phyloP scores from a whole-genome alignment of 2,888 invertebrate species.

The Acronicta aceris region DNA sequence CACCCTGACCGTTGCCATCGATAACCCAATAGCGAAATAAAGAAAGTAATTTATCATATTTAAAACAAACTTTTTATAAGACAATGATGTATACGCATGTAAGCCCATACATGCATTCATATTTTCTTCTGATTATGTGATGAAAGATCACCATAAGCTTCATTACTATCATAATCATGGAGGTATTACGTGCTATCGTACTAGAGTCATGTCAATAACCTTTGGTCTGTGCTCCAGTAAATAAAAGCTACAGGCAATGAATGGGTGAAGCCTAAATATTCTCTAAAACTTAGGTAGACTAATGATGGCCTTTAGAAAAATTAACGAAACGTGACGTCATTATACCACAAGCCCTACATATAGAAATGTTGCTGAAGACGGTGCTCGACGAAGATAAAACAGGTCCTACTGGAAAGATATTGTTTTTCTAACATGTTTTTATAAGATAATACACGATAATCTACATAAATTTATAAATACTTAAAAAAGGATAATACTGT shows the following conservation, averaged over 20 bases:
- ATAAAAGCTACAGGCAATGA: neutral
- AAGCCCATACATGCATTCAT: neutral
- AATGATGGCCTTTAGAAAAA: too few species aligned
- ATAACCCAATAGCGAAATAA: conserved; percentile 5
- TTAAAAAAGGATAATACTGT: too few species aligned
- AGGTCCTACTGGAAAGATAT: too few species aligned
- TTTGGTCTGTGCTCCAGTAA: neutral
- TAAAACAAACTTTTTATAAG: conserved; percentile 10
- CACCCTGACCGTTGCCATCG: conserved; percentile 5
- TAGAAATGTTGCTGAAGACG: too few species aligned
- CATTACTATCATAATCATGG: neutral
- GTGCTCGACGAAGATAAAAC: too few species aligned
- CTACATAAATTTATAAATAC: too few species aligned
- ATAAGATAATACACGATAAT: too few species aligned
- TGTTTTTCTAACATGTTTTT: too few species aligned
- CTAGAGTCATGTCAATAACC: neutral
- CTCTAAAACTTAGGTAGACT: too few species aligned
- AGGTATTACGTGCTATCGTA: neutral
- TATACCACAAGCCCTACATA: too few species aligned
- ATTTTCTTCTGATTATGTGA: neutral
- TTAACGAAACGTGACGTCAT: too few species aligned
- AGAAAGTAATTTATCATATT: conserved; percentile 22
- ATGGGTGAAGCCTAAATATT: neutral
- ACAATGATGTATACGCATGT: conserved; percentile 19
- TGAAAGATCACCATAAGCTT: neutral